Percentiles rank a stretch among this genome's conserved stretches.
These are phyloP conservation scores for Dryadula phaetusa DNA, from an alignment of 2,888 invertebrate species.

Conservation along the genomic window DNA sequence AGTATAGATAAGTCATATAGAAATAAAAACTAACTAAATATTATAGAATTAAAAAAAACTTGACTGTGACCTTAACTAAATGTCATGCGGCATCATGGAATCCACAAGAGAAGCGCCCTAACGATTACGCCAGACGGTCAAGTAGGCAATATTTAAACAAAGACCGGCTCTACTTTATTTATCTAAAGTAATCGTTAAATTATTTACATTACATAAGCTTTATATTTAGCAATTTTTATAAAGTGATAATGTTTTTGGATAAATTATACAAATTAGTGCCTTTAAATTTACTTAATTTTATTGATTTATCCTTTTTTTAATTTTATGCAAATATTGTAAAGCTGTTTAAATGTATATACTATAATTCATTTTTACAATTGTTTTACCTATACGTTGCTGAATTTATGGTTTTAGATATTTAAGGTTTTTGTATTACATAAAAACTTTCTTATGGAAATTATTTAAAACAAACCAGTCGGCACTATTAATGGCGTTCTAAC, in stretches of 20 bases:
- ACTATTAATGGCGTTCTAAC: too few species aligned
- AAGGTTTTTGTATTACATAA: too few species aligned
- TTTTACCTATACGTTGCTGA: too few species aligned
- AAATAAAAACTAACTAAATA: not conserved
- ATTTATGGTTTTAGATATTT: too few species aligned
- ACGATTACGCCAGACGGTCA: constrained; percentile 34
- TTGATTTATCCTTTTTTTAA: not conserved
- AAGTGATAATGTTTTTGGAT: not conserved
- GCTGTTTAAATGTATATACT: not conserved
- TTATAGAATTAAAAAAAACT: not conserved
- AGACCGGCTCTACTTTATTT: constrained; percentile 39
- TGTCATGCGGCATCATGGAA: constrained; percentile 7
- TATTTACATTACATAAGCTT: constrained; percentile 39
- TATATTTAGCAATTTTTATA: constrained; percentile 33
- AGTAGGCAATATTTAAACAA: constrained; percentile 39
- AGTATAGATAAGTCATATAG: not conserved
- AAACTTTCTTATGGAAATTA: too few species aligned
- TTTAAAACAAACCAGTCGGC: too few species aligned
- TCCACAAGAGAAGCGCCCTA: constrained; percentile 15
- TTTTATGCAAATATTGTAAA: not conserved
- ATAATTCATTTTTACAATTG: too few species aligned
- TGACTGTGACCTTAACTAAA: constrained; percentile 14
- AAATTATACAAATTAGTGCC: not conserved
- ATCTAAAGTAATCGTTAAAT: constrained; percentile 34
- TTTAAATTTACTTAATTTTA: not conserved